phyloP scores from a whole-genome alignment of 2,888 invertebrate genomes.

The Anarsia innoxiella region DNA sequence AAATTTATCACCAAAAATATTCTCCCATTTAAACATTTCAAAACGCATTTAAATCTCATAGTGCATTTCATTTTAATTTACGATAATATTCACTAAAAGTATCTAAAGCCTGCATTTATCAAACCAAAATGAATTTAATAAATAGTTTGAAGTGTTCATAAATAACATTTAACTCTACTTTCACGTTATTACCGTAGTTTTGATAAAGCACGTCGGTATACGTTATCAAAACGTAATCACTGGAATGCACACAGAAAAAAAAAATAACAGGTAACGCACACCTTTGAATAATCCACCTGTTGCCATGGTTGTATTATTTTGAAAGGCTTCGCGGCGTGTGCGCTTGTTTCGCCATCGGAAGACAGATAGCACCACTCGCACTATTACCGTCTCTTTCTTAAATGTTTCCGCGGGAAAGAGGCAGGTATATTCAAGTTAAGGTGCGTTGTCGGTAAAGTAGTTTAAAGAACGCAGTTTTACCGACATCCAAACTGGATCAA shows the following conservation, averaged over 20 bases:
- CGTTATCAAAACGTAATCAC: conserved; percentile 63
- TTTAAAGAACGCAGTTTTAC: conserved; percentile 41
- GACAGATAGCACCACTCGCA: conserved; percentile 31
- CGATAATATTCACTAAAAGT: conserved; percentile 1
- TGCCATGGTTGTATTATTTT: conserved; percentile 46
- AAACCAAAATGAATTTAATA: conserved; percentile 23
- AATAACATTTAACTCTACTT: conserved; percentile 30
- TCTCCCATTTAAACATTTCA: too few species aligned
- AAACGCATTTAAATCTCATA: too few species aligned
- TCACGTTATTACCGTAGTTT: too few species aligned
- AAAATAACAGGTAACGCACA: conserved; percentile 39
- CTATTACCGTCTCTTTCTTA: conserved; percentile 34
- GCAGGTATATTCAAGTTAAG: conserved; percentile 23
- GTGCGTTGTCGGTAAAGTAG: conserved; percentile 56
- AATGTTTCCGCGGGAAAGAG: conserved; percentile 29
- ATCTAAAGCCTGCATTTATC: too few species aligned
- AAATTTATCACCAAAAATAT: too few species aligned
- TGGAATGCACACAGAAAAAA: conserved; percentile 44
- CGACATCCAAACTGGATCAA: conserved; percentile 70
- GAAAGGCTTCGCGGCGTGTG: conserved; percentile 56
- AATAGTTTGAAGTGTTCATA: conserved; percentile 31
- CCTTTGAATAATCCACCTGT: conserved; percentile 64
- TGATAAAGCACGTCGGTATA: conserved; percentile 62
- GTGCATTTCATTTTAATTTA: conserved; percentile 9
- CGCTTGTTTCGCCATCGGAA: conserved; percentile 65